These are phyloP conservation scores for Dromaius novaehollandiae DNA, from an alignment of 2,113 vertebrate genomes.

Conservation along the genomic window DNA sequence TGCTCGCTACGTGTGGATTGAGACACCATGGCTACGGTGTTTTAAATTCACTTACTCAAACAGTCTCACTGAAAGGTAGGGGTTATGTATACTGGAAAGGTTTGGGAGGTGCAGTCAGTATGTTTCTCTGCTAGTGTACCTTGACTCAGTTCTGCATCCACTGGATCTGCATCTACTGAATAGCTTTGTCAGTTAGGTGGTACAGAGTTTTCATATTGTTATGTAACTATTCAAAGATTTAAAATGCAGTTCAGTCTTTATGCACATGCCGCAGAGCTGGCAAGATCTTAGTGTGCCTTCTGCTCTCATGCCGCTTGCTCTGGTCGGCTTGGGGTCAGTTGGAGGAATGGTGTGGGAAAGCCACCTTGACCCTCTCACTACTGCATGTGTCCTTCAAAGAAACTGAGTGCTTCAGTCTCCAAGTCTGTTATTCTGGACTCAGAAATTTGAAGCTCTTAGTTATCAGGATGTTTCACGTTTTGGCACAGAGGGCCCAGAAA, in stretches of 20 bases:
- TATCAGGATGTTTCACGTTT: neutral
- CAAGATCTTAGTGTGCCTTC: neutral
- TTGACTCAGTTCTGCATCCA: neutral
- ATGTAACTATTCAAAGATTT: neutral
- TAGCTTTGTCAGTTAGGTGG: neutral
- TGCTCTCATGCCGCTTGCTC: neutral
- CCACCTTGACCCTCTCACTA: neutral
- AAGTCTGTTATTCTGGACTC: neutral
- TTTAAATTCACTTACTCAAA: neutral
- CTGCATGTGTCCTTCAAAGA: neutral
- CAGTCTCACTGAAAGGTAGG: neutral
- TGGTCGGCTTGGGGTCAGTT: neutral
- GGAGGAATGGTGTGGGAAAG: neutral
- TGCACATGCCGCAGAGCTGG: accelerated
- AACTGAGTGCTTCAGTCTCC: neutral
- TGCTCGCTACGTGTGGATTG: accelerated
- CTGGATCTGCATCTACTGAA: neutral
- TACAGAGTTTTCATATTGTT: neutral
- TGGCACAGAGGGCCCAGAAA: neutral
- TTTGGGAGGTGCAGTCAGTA: neutral
- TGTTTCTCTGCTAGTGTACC: neutral
- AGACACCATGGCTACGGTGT: neutral
- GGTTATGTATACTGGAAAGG: neutral
- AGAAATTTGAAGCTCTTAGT: neutral
- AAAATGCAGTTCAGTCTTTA: neutral